Conservation (phyloP, 2,113 vertebrate genomes). For the Gobio gobio region DNA sequence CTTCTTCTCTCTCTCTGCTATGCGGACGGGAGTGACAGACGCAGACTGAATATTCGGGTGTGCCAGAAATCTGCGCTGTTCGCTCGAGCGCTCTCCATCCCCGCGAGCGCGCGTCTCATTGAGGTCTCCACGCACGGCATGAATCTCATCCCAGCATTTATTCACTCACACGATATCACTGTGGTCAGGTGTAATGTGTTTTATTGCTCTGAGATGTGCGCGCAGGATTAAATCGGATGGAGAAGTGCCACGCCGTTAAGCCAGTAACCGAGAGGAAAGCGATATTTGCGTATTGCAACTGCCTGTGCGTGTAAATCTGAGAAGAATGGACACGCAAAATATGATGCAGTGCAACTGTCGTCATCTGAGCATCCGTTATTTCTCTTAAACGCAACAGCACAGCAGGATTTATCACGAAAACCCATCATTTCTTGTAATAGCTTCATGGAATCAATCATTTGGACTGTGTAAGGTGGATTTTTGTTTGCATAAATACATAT, state of each 20-base stretch:
- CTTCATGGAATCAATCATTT: neutral
- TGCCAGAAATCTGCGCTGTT: conserved; percentile 34
- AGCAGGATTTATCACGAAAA: neutral
- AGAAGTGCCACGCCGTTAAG: conserved; percentile 10
- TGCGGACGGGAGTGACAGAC: conserved; percentile 36
- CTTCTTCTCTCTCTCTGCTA: neutral
- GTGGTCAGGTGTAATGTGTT: conserved; percentile 10
- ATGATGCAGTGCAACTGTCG: conserved; percentile 39
- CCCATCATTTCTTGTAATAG: neutral
- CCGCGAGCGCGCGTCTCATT: conserved; percentile 2
- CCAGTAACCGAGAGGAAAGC: conserved; percentile 16
- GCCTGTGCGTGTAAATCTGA: neutral
- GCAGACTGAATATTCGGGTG: conserved; percentile 38
- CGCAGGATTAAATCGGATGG: conserved; percentile 38
- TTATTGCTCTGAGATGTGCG: neutral
- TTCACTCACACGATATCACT: neutral
- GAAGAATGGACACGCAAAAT: conserved; percentile 36
- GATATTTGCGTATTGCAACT: conserved; percentile 17
- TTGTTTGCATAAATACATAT: neutral
- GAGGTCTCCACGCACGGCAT: neutral
- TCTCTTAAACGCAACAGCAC: neutral
- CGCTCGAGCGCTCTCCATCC: conserved; percentile 7
- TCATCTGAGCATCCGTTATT: conserved; percentile 28
- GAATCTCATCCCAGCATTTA: conserved; percentile 6
- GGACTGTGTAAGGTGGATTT: neutral